Percentiles rank a stretch among this genome's conserved stretches.
Evolutionary conservation across 2,113 vertebrate species (phyloP).

Genomic region (Anolis carolinensis): DNA sequence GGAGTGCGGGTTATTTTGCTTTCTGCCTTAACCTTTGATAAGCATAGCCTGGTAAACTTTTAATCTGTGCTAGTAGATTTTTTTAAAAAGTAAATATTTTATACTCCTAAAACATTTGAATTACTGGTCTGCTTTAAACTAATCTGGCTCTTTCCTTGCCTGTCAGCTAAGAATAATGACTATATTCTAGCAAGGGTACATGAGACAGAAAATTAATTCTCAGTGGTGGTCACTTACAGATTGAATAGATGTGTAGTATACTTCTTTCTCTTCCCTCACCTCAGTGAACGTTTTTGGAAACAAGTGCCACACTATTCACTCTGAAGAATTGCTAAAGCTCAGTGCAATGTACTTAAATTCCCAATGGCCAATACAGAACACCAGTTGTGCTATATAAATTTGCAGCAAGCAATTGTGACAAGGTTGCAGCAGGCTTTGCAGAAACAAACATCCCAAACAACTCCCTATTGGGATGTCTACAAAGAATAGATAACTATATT

Average conservation of each 20-base stretch:
- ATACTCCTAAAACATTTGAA: slow-evolving; percentile 69
- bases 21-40: slow-evolving; percentile 31
- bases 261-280: background rate
- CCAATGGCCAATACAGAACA: slow-evolving; percentile 18
- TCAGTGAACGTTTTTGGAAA: slow-evolving; percentile 42
- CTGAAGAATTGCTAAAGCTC: slow-evolving; percentile 40
- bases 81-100: slow-evolving; percentile 58
- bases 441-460: slow-evolving; percentile 9
- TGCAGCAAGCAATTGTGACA: slow-evolving; percentile 30
- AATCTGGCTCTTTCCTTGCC: slow-evolving; percentile 74
- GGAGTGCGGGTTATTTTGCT: background rate
- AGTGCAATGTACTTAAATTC: slow-evolving; percentile 47
- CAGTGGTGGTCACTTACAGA: slow-evolving; percentile 73
- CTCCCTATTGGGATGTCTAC: background rate
- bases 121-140: slow-evolving; percentile 77
- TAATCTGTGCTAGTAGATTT: slow-evolving; percentile 65
- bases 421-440: background rate
- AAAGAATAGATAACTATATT: slow-evolving; percentile 18
- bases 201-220: slow-evolving; percentile 76
- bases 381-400: slow-evolving; percentile 50
- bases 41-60: slow-evolving; percentile 39
- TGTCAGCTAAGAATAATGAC: slow-evolving; percentile 79
- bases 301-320: slow-evolving; percentile 38
- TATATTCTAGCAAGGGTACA: slow-evolving; percentile 70
- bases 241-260: slow-evolving; percentile 39